These are phyloP conservation scores for Achatina immaculata DNA, from an alignment of 1,140 invertebrate species.

Conservation along the genomic window DNA sequence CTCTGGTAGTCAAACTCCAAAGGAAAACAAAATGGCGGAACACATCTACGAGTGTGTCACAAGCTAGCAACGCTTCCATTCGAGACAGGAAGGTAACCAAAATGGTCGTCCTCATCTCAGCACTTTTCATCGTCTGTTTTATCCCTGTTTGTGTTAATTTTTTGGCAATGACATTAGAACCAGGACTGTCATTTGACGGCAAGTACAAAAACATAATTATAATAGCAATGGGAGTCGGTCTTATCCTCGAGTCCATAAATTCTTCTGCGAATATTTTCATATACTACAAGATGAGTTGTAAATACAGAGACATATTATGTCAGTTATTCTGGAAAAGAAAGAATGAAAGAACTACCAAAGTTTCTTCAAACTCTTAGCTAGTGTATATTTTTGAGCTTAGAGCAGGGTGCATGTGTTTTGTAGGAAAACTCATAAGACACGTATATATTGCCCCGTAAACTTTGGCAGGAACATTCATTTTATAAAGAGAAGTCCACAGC, in stretches of 20 bases:
- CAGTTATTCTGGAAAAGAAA: no score
- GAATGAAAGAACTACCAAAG: no score
- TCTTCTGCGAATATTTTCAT: constrained; percentile 3
- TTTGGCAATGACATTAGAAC: not conserved
- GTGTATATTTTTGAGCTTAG: no score
- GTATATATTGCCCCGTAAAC: no score
- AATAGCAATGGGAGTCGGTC: not conserved
- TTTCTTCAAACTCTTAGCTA: no score
- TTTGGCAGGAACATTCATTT: no score
- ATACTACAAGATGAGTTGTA: no score
- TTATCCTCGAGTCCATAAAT: not conserved
- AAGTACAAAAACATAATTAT: not conserved
- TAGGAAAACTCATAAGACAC: no score
- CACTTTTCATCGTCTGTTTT: not conserved
- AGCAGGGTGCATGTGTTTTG: no score
- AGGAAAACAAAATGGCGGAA: not conserved
- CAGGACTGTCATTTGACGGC: not conserved
- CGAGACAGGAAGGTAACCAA: not conserved
- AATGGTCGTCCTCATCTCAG: not conserved
- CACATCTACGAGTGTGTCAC: not conserved
- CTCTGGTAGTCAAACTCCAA: not conserved
- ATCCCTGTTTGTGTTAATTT: not conserved
- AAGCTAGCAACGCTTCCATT: not conserved
- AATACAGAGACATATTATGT: no score
- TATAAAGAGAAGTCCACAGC: no score